Percentiles rank a stretch among this genome's conserved stretches.
These are phyloP conservation scores for Neostethus bicornis DNA, from an alignment of 2,797 vertebrate species.

Conservation along the genomic window DNA sequence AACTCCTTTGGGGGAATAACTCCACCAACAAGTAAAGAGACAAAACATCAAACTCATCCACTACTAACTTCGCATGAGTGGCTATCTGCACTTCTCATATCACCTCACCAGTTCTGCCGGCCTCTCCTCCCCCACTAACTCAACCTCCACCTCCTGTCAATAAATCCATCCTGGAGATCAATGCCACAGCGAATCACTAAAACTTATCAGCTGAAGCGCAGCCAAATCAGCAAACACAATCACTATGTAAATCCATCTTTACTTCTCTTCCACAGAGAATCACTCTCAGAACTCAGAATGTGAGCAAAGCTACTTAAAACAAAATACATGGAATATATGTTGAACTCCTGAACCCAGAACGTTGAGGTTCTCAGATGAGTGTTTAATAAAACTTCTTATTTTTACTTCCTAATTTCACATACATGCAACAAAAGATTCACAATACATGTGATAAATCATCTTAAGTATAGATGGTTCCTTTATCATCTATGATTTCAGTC, in stretches of 20 bases:
- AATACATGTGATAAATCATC: slow-evolving; percentile 21
- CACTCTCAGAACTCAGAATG: slow-evolving; percentile 19
- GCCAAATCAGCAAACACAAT: slow-evolving; percentile 86
- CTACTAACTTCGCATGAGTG: slow-evolving; percentile 58
- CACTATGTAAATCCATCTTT: slow-evolving; percentile 86
- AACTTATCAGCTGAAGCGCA: slow-evolving; percentile 84
- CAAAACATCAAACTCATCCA: slow-evolving; percentile 59
- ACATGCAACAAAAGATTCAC: slow-evolving; percentile 28
- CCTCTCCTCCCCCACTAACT: slow-evolving; percentile 45
- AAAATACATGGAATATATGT: slow-evolving; percentile 38
- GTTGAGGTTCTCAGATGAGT: slow-evolving; percentile 27
- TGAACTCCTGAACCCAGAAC: slow-evolving; percentile 42
- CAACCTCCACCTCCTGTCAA: slow-evolving; percentile 73
- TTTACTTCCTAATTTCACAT: slow-evolving; percentile 36
- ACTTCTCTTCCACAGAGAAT: slow-evolving; percentile 64
- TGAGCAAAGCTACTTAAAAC: slow-evolving; percentile 36
- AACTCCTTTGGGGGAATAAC: slow-evolving; percentile 45
- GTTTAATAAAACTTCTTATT: slow-evolving; percentile 34
- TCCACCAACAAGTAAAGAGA: slow-evolving; percentile 48
- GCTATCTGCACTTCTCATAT: slow-evolving; percentile 61
- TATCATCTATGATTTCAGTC: slow-evolving; percentile 35
- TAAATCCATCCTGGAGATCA: slow-evolving; percentile 85
- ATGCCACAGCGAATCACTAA: slow-evolving; percentile 83
- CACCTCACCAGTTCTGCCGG: slow-evolving; percentile 28
- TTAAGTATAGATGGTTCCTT: slow-evolving; percentile 15